Percentiles rank a stretch among this genome's conserved stretches.
phyloP scores from a whole-genome alignment of 92 coral and sea anemone genomes.

The Porites lobata region DNA sequence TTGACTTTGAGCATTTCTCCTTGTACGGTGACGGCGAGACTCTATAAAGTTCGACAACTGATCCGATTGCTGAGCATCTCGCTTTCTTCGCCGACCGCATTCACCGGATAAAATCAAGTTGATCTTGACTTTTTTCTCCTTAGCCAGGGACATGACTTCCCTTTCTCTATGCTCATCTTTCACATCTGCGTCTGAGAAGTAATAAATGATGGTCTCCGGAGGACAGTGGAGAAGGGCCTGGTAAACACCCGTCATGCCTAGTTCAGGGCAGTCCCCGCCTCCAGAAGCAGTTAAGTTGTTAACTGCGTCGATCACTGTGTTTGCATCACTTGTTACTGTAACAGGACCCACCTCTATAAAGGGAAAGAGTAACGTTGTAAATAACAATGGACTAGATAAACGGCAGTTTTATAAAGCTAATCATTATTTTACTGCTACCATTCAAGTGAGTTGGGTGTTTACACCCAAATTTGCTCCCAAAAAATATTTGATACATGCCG shows the following conservation, averaged over 20 bases:
- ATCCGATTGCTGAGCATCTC: not conserved
- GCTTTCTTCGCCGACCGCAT: constrained; percentile 45
- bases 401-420: not conserved
- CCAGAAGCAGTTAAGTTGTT: constrained; percentile 52
- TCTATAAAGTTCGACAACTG: not conserved
- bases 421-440: not conserved
- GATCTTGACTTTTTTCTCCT: constrained; percentile 44
- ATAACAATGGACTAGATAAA: not conserved
- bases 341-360: constrained; percentile 71
- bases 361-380: not conserved
- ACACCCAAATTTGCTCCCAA: too few species aligned
- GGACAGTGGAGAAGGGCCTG: constrained; percentile 66
- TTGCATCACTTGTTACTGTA: constrained; percentile 48
- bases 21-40: not conserved
- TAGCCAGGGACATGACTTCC: constrained; percentile 55
- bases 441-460: too few species aligned
- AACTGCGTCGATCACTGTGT: constrained; percentile 62
- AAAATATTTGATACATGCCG: too few species aligned
- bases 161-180: constrained; percentile 52
- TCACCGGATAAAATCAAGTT: constrained; percentile 41
- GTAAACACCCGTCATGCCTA: constrained; percentile 74
- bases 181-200: constrained; percentile 69
- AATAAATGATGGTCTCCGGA: constrained; percentile 45
- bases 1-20: constrained; percentile 40
- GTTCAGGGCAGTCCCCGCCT: constrained; percentile 81